Base-by-base conservation (phyloP, 2,113 vertebrate species). In the Columba livia region DNA sequence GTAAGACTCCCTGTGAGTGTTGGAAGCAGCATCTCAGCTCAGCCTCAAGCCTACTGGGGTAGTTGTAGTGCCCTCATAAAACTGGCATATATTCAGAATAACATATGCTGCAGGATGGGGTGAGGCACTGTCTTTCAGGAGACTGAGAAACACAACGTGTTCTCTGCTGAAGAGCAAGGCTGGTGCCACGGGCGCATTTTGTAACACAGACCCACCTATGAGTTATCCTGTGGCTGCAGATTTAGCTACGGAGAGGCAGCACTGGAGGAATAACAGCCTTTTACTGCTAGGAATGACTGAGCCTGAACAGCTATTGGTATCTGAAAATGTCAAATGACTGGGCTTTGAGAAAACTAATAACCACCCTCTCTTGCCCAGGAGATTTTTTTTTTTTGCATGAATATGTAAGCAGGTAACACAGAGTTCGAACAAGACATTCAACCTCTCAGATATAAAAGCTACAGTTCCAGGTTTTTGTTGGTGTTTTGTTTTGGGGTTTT, bases 71-170 rank as follows among this genome's bases (percentile, higher is more conserved):
- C 26, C 61, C 16, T 24, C 4, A 2, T 29, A 66, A 66, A 72
- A 13, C 32, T n/a, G 6, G 17, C 14, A 13, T 38, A 16, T 1
- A 0, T 12, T 66, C 34, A 6, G 47, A 86, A 79, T n/a, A 16
- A 23, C 12, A 1, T 15, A 29, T 1, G 0, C 9, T 79, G n/a
- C 53, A 78, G 26, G 12, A 78, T 25, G 21, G 10, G 24, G 11
- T 15, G 67, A 67, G 51, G 29, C 25, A 50, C 12, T 2, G 3
- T 10, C 34, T 48, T 57, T 36, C 25, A 54, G 44, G 47, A 54
- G 58, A 15, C 47, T n/a, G 31, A 8, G 26, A 79, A 79, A 73
- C 44, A 32, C 36, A 17, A 3, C 4, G 28, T 47, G 6, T 36
- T 62, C 56, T 57, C 61, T 51, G 48, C 60, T 74, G 66, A 36